Evolutionary conservation across 1,140 invertebrate species (phyloP).

Genomic region (Cyrtorhinus lividipennis): DNA sequence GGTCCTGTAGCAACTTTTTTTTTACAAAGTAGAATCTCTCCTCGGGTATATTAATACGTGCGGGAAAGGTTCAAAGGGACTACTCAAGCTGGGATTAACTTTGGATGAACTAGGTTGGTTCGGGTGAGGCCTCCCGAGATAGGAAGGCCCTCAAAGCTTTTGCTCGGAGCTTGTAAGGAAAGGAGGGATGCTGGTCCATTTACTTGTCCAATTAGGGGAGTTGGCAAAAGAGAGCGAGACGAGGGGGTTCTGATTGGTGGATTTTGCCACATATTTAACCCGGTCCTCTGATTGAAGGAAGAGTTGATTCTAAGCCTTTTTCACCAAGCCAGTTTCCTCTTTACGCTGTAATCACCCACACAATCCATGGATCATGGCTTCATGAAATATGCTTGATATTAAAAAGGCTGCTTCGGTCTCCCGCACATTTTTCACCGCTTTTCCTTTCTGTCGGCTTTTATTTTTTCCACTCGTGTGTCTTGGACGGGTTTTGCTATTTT

Average conservation of each 20-base stretch:
- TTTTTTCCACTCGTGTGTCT: no score
- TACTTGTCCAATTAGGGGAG: neutral
- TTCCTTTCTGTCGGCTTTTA: no score
- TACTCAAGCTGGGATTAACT: conserved; percentile 1
- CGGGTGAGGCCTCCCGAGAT: neutral
- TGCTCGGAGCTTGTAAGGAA: neutral
- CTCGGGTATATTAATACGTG: conserved; percentile 1
- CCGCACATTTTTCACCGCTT: no score
- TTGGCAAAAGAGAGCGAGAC: neutral
- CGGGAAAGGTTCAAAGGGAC: neutral
- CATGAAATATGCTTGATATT: no score
- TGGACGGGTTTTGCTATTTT: no score
- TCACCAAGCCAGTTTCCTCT: no score
- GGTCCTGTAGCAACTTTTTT: conserved; percentile 1
- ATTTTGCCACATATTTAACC: neutral
- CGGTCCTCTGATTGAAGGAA: neutral
- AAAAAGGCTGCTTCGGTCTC: no score
- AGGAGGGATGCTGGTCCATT: neutral
- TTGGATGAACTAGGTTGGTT: conserved; percentile 1
- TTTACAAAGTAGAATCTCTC: conserved; percentile 3
- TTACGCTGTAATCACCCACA: no score
- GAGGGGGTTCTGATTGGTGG: neutral
- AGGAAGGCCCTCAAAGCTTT: neutral
- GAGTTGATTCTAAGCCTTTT: neutral
- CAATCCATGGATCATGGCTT: no score